Percentiles rank a stretch among this genome's conserved stretches.
phyloP scores from a whole-genome alignment of 2,888 invertebrate genomes.

The Parasteatoda lunata region DNA sequence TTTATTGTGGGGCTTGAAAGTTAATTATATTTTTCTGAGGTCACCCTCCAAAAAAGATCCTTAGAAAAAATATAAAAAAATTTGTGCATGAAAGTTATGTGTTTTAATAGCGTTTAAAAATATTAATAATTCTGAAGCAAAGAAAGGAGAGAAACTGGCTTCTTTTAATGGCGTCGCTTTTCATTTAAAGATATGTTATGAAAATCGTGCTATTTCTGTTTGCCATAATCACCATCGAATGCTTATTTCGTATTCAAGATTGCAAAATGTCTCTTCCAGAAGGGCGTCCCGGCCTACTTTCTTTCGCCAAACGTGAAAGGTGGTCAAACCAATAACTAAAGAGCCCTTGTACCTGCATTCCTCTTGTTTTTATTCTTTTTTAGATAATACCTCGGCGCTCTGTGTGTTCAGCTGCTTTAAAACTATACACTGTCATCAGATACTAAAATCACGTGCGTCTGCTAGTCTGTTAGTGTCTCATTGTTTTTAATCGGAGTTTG shows the following conservation, averaged over 20 bases:
- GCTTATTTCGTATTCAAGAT: slow-evolving; percentile 31
- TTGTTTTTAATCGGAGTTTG: neutral
- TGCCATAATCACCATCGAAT: slow-evolving; percentile 1
- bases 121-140: too few species aligned
- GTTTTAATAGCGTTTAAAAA: too few species aligned
- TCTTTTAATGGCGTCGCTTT: too few species aligned
- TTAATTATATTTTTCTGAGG: too few species aligned
- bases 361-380: slow-evolving; percentile 14
- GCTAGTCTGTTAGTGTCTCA: neutral
- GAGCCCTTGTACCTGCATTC: slow-evolving; percentile 59
- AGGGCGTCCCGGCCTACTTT: slow-evolving; percentile 49
- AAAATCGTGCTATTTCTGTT: neutral
- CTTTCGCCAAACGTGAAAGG: slow-evolving; percentile 18
- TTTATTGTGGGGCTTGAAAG: too few species aligned
- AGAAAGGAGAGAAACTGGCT: too few species aligned
- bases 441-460: neutral
- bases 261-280: slow-evolving; percentile 32
- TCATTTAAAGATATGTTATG: neutral
- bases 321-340: slow-evolving; percentile 18
- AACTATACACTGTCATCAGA: slow-evolving; percentile 22
- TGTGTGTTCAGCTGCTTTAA: slow-evolving; percentile 44
- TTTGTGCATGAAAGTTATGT: too few species aligned
- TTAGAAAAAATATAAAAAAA: too few species aligned
- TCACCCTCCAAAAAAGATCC: too few species aligned
- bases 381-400: slow-evolving; percentile 10